Evolutionary conservation across 2,888 invertebrate genomes (phyloP).

Genomic region (Apamea anceps): DNA sequence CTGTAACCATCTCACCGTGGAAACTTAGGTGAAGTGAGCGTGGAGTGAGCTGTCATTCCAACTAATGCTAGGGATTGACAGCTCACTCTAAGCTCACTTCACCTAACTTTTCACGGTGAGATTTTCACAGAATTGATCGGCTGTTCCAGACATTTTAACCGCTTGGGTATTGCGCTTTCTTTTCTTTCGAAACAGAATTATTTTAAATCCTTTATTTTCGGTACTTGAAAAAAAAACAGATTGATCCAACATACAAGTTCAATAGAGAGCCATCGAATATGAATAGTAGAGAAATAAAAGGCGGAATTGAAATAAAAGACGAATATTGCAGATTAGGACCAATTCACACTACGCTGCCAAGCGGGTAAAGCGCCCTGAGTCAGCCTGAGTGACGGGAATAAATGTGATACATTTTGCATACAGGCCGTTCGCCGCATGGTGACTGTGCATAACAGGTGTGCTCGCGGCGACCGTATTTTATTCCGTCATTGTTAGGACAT

Average conservation of each 20-base stretch:
- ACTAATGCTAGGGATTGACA: no score
- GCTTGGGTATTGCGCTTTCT: no score
- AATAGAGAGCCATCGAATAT: slow-evolving; percentile 17
- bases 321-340: slow-evolving; percentile 51
- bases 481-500: slow-evolving; percentile 51
- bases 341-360: slow-evolving; percentile 28
- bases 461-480: slow-evolving; percentile 37
- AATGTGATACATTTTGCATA: slow-evolving; percentile 60
- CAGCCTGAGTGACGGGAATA: slow-evolving; percentile 50
- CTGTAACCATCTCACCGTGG: no score
- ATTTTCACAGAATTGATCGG: no score
- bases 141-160: no score
- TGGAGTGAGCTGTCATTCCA: no score
- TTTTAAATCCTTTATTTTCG: neutral
- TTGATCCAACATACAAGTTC: neutral
- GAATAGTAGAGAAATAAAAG: slow-evolving; percentile 20
- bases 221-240: neutral
- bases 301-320: slow-evolving; percentile 32
- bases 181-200: no score
- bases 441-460: slow-evolving; percentile 34
- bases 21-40: no score
- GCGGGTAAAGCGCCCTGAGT: slow-evolving; percentile 23
- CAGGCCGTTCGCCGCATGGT: slow-evolving; percentile 27
- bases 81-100: no score
- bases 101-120: no score